A percentile compares a stretch with the other conserved stretches of the same genome.
Evolutionary conservation across 1,140 invertebrate species (phyloP).

Genomic region (Limonius californicus): DNA sequence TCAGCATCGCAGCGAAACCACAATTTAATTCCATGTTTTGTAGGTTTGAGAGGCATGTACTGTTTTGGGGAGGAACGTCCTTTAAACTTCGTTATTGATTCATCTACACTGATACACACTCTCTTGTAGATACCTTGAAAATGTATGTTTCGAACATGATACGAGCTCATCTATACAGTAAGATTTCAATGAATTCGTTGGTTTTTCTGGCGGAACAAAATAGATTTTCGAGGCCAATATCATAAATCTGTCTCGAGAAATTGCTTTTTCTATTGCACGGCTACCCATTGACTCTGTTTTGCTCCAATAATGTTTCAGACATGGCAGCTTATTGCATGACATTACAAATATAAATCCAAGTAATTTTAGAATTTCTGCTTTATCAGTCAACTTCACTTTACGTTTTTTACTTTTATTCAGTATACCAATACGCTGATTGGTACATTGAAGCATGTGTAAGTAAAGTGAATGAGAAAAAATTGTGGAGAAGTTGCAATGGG

Average conservation of each 20-base stretch:
- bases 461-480: slow-evolving; percentile 6
- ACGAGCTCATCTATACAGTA: slow-evolving; percentile 17
- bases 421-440: slow-evolving; percentile 7
- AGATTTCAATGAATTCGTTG: slow-evolving; percentile 13
- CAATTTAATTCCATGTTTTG: slow-evolving; percentile 44
- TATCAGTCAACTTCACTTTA: slow-evolving; percentile 8
- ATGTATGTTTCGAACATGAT: slow-evolving; percentile 15
- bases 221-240: slow-evolving; percentile 16
- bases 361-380: slow-evolving; percentile 13
- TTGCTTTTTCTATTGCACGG: slow-evolving; percentile 15
- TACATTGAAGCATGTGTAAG: neutral
- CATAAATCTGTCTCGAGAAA: slow-evolving; percentile 17
- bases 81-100: slow-evolving; percentile 36
- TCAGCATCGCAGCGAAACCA: slow-evolving; percentile 26
- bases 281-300: slow-evolving; percentile 11
- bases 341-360: slow-evolving; percentile 8
- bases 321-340: slow-evolving; percentile 3
- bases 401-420: slow-evolving; percentile 12
- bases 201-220: slow-evolving; percentile 12
- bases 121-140: slow-evolving; percentile 16
- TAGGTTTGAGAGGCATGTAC: slow-evolving; percentile 43
- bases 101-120: slow-evolving; percentile 14
- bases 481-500: neutral
- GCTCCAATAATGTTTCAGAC: slow-evolving; percentile 9
- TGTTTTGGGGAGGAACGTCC: slow-evolving; percentile 21